phyloP scores from a whole-genome alignment of 2,797 vertebrate genomes.

The Tadarida brasiliensis region DNA sequence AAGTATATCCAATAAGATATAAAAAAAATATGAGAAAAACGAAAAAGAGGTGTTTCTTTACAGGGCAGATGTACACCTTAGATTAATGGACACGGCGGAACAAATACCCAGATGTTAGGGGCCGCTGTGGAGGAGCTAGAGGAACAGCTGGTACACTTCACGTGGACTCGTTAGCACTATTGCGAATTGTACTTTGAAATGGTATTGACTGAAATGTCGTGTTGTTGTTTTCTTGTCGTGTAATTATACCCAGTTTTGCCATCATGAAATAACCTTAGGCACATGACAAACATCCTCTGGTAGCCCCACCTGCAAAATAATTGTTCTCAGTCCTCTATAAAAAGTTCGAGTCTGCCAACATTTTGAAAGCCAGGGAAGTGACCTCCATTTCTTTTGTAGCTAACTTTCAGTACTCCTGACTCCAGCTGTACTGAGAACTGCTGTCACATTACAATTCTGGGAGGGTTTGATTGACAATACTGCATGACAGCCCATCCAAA shows the following conservation, averaged over 20 bases:
- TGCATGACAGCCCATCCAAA: conserved; percentile 77
- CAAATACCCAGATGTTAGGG: neutral
- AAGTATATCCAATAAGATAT: neutral
- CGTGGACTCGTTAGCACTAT: neutral
- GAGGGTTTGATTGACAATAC: conserved; percentile 67
- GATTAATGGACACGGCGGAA: neutral
- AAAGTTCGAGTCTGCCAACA: conserved; percentile 46
- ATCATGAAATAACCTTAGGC: conserved; percentile 42
- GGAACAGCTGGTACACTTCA: neutral
- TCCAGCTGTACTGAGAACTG: conserved; percentile 40
- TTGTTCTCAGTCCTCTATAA: conserved; percentile 20
- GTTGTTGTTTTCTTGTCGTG: neutral
- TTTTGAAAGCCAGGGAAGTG: conserved; percentile 55
- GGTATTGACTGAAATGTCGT: neutral
- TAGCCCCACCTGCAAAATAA: conserved; percentile 11
- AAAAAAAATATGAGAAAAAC: neutral
- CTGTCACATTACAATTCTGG: conserved; percentile 37
- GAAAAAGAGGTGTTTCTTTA: neutral
- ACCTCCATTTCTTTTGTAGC: conserved; percentile 45
- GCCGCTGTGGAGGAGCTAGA: neutral
- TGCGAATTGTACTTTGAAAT: conserved; percentile 46
- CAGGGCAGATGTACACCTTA: neutral
- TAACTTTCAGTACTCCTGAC: conserved; percentile 7
- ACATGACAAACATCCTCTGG: neutral
- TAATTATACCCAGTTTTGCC: neutral